Percentiles rank a stretch among this genome's conserved stretches.
phyloP scores from a whole-genome alignment of 37 sponge, comb jelly and placozoan species.

The Halisarca cf. caerulea region DNA sequence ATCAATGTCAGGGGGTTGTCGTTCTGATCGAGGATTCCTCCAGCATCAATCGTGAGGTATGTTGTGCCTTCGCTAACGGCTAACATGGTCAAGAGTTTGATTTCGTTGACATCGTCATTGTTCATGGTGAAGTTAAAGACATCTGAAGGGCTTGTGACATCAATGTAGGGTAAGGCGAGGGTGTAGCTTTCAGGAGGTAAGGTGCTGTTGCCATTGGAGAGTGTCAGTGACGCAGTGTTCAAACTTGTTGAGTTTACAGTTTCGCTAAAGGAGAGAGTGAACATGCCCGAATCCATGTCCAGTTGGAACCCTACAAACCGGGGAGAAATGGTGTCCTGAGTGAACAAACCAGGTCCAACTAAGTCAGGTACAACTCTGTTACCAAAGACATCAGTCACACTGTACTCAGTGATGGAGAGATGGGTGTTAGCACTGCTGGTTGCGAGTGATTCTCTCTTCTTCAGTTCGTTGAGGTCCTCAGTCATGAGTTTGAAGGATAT shows the following conservation, averaged over 20 bases:
- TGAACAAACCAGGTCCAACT: slow-evolving; percentile 10
- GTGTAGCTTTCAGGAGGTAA: slow-evolving; percentile 27
- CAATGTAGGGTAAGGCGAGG: slow-evolving; percentile 50
- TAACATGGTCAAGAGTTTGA: slow-evolving; percentile 61
- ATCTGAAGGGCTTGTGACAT: slow-evolving; percentile 43
- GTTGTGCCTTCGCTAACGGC: slow-evolving; percentile 26
- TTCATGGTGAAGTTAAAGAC: slow-evolving; percentile 49
- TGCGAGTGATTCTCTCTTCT: slow-evolving; percentile 48
- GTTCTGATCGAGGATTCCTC: slow-evolving; percentile 74
- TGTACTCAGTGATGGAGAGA: slow-evolving; percentile 32
- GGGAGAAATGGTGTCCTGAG: slow-evolving; percentile 49
- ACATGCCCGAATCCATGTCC: slow-evolving; percentile 71
- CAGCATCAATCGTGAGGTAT: slow-evolving; percentile 45
- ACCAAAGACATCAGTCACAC: slow-evolving; percentile 72
- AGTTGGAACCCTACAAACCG: slow-evolving; percentile 56
- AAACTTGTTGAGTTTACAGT: slow-evolving; percentile 78
- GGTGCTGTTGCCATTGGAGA: slow-evolving; percentile 30
- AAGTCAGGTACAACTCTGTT: slow-evolving; percentile 52
- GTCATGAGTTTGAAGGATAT: slow-evolving; percentile 27
- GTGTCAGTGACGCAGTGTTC: slow-evolving; percentile 59
- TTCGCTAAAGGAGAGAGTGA: slow-evolving; percentile 74
- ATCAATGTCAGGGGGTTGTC: slow-evolving; percentile 37
- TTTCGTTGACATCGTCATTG: slow-evolving; percentile 82
- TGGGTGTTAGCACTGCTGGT: slow-evolving; percentile 57
- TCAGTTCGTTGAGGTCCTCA: slow-evolving; percentile 76